Evolutionary conservation across 2,797 vertebrate species (phyloP).

Genomic region (Sparidentex hasta): DNA sequence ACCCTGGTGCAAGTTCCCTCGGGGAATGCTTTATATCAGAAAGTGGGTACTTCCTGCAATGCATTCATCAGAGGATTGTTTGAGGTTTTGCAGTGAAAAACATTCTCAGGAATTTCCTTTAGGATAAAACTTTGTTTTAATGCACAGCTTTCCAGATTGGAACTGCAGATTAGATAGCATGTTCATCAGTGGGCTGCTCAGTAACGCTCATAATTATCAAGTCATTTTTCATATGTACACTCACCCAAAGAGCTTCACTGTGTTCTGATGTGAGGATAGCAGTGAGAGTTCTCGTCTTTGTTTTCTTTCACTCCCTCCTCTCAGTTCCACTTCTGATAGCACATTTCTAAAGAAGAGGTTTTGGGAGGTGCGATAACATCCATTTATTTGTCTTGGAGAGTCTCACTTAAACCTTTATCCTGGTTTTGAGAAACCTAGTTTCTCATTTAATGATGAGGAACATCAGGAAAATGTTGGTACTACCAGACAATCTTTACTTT

Average conservation of each 20-base stretch:
- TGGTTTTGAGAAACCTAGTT: neutral
- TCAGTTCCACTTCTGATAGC: constrained; percentile 33
- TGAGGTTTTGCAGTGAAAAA: neutral
- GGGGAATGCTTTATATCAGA: neutral
- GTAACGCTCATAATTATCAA: constrained; percentile 15
- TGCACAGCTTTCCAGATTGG: neutral
- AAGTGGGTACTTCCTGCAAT: neutral
- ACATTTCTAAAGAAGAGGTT: constrained; percentile 33
- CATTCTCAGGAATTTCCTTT: neutral
- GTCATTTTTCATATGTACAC: constrained; percentile 29
- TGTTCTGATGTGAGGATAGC: constrained; percentile 58
- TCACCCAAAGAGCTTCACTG: constrained; percentile 43
- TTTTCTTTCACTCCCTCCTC: constrained; percentile 23
- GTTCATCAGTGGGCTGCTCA: neutral
- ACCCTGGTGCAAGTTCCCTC: neutral
- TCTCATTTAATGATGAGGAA: neutral
- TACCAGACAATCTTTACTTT: neutral
- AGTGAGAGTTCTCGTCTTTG: constrained; percentile 38
- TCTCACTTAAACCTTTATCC: neutral
- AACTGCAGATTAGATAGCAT: neutral
- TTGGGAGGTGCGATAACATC: constrained; percentile 22
- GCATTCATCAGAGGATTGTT: neutral
- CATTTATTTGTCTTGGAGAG: neutral
- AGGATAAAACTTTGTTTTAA: neutral
- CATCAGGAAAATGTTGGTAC: neutral